These are phyloP conservation scores for Gryllus bimaculatus DNA, from an alignment of 1,140 invertebrate genomes.

Conservation along the genomic window DNA sequence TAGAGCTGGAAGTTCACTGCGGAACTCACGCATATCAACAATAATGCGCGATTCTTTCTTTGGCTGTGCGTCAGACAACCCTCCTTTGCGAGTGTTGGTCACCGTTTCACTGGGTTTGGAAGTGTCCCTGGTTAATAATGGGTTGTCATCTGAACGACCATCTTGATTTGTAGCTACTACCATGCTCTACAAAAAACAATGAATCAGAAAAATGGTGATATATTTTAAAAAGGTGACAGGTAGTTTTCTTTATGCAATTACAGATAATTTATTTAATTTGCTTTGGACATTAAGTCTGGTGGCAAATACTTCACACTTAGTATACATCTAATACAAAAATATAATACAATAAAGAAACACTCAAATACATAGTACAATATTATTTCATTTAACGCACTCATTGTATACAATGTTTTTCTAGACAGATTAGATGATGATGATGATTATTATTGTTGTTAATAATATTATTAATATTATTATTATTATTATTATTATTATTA, in stretches of 20 bases:
- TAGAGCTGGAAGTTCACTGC: conserved; percentile 88
- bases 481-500: too few relatives aligned
- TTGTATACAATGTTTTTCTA: too few relatives aligned
- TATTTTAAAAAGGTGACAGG: not conserved
- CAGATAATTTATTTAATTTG: too few relatives aligned
- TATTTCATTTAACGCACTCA: too few relatives aligned
- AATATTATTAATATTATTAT: too few relatives aligned
- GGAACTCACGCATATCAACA: conserved; percentile 97
- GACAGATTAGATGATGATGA: too few relatives aligned
- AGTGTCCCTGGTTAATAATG: conserved; percentile 44
- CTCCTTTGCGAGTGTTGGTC: conserved; percentile 49
- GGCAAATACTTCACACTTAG: too few relatives aligned
- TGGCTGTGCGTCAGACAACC: conserved; percentile 27
- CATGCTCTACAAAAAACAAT: conserved; percentile 58
- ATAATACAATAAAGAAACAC: too few relatives aligned
- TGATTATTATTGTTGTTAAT: too few relatives aligned
- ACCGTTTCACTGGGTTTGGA: conserved; percentile 34
- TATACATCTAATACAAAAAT: too few relatives aligned
- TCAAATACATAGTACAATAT: too few relatives aligned
- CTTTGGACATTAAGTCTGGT: too few relatives aligned
- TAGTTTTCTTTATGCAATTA: not conserved
- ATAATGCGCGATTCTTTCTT: conserved; percentile 56
- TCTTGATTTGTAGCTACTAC: conserved; percentile 86
- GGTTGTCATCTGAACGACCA: conserved; percentile 65
- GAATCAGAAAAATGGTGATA: not conserved